phyloP scores from a whole-genome alignment of 2,113 vertebrate species.

The Holacanthus passer region DNA sequence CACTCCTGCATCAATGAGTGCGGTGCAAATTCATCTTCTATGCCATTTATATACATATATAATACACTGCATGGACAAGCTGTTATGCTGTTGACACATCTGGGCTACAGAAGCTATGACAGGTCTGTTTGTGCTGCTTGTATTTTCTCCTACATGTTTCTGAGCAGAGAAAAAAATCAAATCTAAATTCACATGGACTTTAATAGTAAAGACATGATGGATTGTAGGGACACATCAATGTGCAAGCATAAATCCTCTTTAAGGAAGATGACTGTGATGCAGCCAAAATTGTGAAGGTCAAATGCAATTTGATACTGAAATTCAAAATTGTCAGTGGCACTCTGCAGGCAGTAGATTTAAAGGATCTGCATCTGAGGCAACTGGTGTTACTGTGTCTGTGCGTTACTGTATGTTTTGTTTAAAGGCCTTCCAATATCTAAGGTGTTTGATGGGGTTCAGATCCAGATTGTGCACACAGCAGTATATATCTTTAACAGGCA shows the following conservation, averaged over 20 bases:
- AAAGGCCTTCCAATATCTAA: neutral
- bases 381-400: neutral
- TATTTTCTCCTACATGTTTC: neutral
- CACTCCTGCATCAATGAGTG: neutral
- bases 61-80: neutral
- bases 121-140: neutral
- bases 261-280: neutral
- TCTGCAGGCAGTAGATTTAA: neutral
- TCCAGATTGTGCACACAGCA: neutral
- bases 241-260: neutral
- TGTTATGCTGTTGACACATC: neutral
- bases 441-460: neutral
- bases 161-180: neutral
- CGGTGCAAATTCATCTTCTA: neutral
- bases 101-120: neutral
- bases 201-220: neutral
- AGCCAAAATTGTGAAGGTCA: constrained; percentile 13
- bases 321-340: neutral
- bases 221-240: neutral
- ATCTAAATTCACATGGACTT: neutral
- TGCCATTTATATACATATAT: neutral
- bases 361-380: neutral
- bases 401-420: neutral
- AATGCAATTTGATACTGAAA: constrained; percentile 5
- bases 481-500: neutral